Conservation (phyloP, 2,888 invertebrate genomes). For the Sphaerophoria rueppellii region DNA sequence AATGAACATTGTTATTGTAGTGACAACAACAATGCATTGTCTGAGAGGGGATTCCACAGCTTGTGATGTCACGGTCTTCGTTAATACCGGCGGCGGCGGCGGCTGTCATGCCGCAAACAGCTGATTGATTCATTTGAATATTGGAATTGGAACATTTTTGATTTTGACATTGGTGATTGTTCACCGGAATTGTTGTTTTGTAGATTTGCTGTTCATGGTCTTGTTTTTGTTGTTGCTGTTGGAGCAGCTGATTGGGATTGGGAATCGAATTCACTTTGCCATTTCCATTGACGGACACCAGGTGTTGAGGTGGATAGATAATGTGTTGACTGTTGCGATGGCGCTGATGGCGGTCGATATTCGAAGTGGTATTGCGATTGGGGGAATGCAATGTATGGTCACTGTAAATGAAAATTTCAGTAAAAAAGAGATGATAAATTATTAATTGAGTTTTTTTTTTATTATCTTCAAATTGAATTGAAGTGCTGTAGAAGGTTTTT, state of each 20-base stretch:
- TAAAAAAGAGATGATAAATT: slow-evolving; percentile 14
- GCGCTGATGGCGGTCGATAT: slow-evolving; percentile 76
- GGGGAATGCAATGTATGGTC: slow-evolving; percentile 79
- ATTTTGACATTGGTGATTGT: slow-evolving; percentile 74
- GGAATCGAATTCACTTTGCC: slow-evolving; percentile 50
- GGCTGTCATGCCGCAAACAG: slow-evolving; percentile 29
- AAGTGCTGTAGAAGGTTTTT: slow-evolving; percentile 17
- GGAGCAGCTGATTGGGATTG: slow-evolving; percentile 72
- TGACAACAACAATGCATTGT: slow-evolving; percentile 53
- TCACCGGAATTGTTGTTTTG: slow-evolving; percentile 81
- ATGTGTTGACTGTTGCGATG: slow-evolving; percentile 75
- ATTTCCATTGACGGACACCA: slow-evolving; percentile 41
- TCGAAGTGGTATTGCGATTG: slow-evolving; percentile 71
- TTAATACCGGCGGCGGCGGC: slow-evolving; percentile 28
- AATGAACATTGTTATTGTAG: slow-evolving; percentile 46
- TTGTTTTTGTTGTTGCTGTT: slow-evolving; percentile 33
- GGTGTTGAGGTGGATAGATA: slow-evolving; percentile 29
- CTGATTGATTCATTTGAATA: slow-evolving; percentile 59
- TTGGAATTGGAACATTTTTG: slow-evolving; percentile 57
- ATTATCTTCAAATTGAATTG: slow-evolving; percentile 1
- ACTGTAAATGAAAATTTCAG: slow-evolving; percentile 73
- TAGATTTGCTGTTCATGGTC: slow-evolving; percentile 75
- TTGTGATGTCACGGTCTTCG: slow-evolving; percentile 55
- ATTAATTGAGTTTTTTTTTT: slow-evolving; percentile 6
- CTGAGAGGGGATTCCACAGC: slow-evolving; percentile 62